These are phyloP conservation scores for Drosophila mimica DNA, from an alignment of 2,888 invertebrate species.

Conservation along the genomic window DNA sequence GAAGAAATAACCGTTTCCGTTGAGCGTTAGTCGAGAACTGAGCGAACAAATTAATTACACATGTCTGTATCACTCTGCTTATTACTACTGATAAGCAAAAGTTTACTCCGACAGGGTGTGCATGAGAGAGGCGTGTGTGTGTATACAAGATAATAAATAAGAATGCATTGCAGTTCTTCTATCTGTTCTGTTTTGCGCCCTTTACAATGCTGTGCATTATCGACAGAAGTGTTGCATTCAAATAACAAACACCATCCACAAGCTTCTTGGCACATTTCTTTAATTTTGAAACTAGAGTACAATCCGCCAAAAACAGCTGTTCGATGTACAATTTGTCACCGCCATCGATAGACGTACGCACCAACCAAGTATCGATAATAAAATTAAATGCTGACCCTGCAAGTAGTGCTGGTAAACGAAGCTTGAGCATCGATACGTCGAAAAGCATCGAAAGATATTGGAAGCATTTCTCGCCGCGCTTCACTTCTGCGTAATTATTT, in stretches of 20 bases:
- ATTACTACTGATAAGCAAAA: constrained; percentile 60
- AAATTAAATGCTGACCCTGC: constrained; percentile 2
- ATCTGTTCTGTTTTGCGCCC: constrained; percentile 6
- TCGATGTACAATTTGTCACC: neutral
- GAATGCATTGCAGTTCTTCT: constrained; percentile 34
- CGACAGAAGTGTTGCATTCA: neutral
- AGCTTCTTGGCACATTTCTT: neutral
- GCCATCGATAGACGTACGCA: constrained; percentile 6
- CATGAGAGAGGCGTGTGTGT: constrained; percentile 10
- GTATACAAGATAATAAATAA: constrained; percentile 55
- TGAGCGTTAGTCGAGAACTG: constrained; percentile 64
- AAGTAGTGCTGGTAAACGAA: constrained; percentile 43
- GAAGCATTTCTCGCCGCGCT: constrained; percentile 66
- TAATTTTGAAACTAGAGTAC: neutral
- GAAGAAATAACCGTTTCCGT: constrained; percentile 65
- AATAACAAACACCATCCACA: neutral
- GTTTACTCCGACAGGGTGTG: constrained; percentile 48
- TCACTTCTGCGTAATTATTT: constrained; percentile 71
- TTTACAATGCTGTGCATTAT: constrained; percentile 34
- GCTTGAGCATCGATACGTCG: constrained; percentile 42
- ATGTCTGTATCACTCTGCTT: constrained; percentile 43
- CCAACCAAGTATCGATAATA: constrained; percentile 29
- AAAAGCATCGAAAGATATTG: constrained; percentile 52
- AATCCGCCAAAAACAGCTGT: constrained; percentile 39
- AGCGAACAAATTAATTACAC: constrained; percentile 63